Conservation (phyloP, 2,113 vertebrate species). For the Callipepla squamata region DNA sequence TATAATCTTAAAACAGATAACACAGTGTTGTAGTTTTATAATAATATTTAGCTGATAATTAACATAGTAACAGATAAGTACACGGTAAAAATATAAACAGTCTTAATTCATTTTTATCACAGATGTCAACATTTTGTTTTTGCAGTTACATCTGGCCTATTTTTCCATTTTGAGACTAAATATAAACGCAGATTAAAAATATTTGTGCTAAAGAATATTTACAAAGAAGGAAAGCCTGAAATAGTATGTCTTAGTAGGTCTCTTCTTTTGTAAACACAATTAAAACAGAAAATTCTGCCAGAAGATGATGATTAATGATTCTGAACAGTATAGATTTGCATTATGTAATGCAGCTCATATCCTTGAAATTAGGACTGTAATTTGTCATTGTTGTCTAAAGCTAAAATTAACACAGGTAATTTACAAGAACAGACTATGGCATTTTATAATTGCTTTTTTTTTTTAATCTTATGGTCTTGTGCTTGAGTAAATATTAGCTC, state of each 20-base stretch:
- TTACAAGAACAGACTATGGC: constrained; percentile 49
- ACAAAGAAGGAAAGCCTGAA: constrained; percentile 37
- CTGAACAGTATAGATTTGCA: constrained; percentile 52
- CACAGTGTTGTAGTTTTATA: not conserved
- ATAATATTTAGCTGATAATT: not conserved
- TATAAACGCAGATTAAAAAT: constrained; percentile 27
- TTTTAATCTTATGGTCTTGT: constrained; percentile 15
- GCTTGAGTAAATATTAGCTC: constrained; percentile 28
- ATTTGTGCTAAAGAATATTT: constrained; percentile 16
- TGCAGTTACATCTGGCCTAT: not conserved
- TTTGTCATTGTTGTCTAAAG: constrained; percentile 59
- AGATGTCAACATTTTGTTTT: not conserved
- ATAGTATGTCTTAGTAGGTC: not conserved
- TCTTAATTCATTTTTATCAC: not conserved
- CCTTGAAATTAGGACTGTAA: constrained; percentile 49
- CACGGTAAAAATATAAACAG: not conserved
- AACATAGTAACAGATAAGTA: not conserved
- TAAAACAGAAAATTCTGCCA: constrained; percentile 34
- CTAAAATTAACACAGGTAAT: constrained; percentile 58
- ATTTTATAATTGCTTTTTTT: constrained; percentile 40
- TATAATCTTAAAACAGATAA: not conserved
- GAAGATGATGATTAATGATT: constrained; percentile 58
- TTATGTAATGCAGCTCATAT: constrained; percentile 57
- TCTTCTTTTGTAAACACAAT: constrained; percentile 50
- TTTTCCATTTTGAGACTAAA: constrained; percentile 15